Conservation (phyloP, 2,888 invertebrate genomes). For the Callosobruchus maculatus region DNA sequence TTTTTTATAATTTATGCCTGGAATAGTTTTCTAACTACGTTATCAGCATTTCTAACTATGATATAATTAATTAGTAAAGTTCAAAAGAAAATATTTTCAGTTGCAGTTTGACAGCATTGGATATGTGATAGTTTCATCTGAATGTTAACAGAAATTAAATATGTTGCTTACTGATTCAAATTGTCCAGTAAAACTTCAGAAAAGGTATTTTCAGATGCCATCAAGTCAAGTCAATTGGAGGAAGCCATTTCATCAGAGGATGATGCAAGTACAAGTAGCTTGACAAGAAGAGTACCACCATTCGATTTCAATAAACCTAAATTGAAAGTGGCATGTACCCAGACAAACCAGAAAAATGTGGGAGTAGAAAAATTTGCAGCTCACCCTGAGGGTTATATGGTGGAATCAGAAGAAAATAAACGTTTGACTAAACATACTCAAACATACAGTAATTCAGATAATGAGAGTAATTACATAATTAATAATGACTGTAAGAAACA, state of each 20-base stretch:
- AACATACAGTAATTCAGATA: background rate
- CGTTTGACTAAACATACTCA: background rate
- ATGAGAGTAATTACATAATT: background rate
- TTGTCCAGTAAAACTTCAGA: too few species aligned
- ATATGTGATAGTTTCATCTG: too few species aligned
- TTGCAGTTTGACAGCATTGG: too few species aligned
- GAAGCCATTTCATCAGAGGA: background rate
- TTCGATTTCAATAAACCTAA: background rate
- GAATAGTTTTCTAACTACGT: too few species aligned
- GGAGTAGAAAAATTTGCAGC: background rate
- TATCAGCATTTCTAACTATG: too few species aligned
- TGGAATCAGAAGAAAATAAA: background rate
- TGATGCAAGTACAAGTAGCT: background rate
- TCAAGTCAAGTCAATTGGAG: conserved; percentile 29
- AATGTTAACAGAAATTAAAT: too few species aligned
- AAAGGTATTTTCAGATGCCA: conserved; percentile 31
- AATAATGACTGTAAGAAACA: background rate
- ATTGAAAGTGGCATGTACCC: background rate
- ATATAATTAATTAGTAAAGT: too few species aligned
- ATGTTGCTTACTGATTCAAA: background rate
- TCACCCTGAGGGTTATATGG: background rate
- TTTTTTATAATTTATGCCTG: too few species aligned
- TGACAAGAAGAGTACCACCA: background rate
- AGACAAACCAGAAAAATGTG: background rate
- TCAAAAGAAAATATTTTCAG: too few species aligned